Base-by-base conservation (phyloP, 2,888 invertebrate species). In the Lithophane ornitopus region DNA sequence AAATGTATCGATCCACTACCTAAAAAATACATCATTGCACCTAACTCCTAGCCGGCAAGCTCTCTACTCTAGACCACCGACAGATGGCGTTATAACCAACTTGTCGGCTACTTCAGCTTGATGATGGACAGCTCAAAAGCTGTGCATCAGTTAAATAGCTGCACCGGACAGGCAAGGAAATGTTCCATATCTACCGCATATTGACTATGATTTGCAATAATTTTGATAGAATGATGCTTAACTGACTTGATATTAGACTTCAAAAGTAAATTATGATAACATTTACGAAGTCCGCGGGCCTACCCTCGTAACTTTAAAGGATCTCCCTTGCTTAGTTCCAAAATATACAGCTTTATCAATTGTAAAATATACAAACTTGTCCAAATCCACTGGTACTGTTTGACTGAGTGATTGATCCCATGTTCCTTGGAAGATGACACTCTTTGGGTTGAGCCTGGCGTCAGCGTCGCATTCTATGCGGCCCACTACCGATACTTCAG, bases 401-500 rank as follows among this genome's bases (percentile, higher is more conserved):
- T 96, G 94, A 92, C 96, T 93, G 88, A 97, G 96, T 68, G 96
- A 94, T 88, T 95, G 95, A 88, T 96, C 94, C 97, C 96, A 96
- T 0, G 97, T 96, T 12, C 98, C 98, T 91, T 98, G 98, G 14
- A 98, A 95, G 54, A 98, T 90, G 3, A 98, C 97, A 41, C 98
- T 98, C 82, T 97, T 97, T 1, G 97, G 94, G 92, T 98, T 98
- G 44, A 98, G 95, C 79, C 97, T 97, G 0, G 98, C 98, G 84
- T 98, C 97, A 1, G 97, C 97, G 87, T 98, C 98, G 87, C 98
- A 98, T 85, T 97, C 97, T 82, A 99, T 97, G 68, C 98, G 97
- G 22, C 99, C 99, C 72, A 97, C 97, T 14, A 96, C 95, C 16
- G 87, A 82, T 11, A 95, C 94, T 84, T 96, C 95, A 14, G 93